Evolutionary conservation across 2,888 invertebrate species (phyloP).

Genomic region (Ormia ochracea): DNA sequence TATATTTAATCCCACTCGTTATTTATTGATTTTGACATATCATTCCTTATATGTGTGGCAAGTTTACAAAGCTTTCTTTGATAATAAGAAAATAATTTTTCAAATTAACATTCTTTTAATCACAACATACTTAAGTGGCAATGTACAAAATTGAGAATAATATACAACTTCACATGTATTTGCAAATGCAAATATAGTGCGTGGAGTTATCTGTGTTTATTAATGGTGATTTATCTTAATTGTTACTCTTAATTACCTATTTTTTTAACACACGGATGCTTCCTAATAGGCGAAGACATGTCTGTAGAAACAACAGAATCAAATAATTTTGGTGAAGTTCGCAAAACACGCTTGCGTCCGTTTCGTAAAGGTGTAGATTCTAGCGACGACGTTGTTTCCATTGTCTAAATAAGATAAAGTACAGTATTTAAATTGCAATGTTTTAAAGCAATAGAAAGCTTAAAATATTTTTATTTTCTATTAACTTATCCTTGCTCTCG

Average conservation of each 20-base stretch:
- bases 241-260: constrained; percentile 41
- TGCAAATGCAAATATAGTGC: background rate
- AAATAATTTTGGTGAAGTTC: constrained; percentile 63
- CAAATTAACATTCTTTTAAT: too few relatives aligned
- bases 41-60: too few relatives aligned
- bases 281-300: constrained; percentile 66
- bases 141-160: too few relatives aligned
- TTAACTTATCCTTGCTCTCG: background rate
- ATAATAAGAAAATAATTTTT: too few relatives aligned
- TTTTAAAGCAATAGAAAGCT: background rate
- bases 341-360: constrained; percentile 68
- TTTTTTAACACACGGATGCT: constrained; percentile 67
- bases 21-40: too few relatives aligned
- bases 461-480: background rate
- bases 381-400: constrained; percentile 32
- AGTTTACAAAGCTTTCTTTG: too few relatives aligned
- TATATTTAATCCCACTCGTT: too few relatives aligned
- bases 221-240: background rate
- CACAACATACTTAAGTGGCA: too few relatives aligned
- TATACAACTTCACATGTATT: too few relatives aligned
- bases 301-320: constrained; percentile 33
- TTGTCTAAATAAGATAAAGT: constrained; percentile 45
- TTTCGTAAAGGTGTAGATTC: constrained; percentile 69
- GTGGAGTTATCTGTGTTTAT: constrained; percentile 1
- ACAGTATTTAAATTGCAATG: background rate